Conservation (phyloP, 2,888 invertebrate species). For the Strigamia transsilvanica region DNA sequence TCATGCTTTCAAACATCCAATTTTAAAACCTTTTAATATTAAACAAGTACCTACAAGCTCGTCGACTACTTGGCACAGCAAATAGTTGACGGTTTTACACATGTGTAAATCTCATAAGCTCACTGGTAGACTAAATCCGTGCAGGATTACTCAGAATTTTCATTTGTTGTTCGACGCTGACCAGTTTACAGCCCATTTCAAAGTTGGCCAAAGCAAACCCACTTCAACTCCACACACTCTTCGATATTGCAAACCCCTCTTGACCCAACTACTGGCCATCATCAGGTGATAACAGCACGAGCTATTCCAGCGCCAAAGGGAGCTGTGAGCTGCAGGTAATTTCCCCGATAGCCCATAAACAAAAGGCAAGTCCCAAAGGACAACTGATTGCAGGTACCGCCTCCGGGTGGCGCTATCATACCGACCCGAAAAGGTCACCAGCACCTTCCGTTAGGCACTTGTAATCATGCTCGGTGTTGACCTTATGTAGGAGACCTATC, state of each 20-base stretch:
- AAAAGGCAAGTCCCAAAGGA: constrained; percentile 42
- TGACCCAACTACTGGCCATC: constrained; percentile 34
- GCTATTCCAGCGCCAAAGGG: constrained; percentile 19
- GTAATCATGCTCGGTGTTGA: constrained; percentile 46
- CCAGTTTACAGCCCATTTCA: constrained; percentile 42
- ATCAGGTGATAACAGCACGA: constrained; percentile 17
- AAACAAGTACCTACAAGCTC: neutral
- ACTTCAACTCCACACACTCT: constrained; percentile 24
- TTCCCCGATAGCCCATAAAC: constrained; percentile 41
- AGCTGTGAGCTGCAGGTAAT: constrained; percentile 35
- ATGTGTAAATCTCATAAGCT: constrained; percentile 37
- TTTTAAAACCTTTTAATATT: constrained; percentile 9
- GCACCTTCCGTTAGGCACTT: constrained; percentile 50
- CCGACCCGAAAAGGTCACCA: constrained; percentile 44
- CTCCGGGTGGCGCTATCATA: constrained; percentile 38
- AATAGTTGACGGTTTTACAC: constrained; percentile 28
- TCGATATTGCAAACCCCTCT: constrained; percentile 34
- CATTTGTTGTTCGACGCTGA: constrained; percentile 42
- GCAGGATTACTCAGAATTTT: constrained; percentile 36
- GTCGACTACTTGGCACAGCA: constrained; percentile 21
- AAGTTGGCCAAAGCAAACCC: constrained; percentile 41
- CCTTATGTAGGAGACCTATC: constrained; percentile 21
- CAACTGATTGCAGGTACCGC: constrained; percentile 41
- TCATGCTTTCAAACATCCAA: neutral
- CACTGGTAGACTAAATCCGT: constrained; percentile 14